Percentiles rank a stretch among this genome's conserved stretches.
These are phyloP conservation scores for Erebia palarica DNA, from an alignment of 2,888 invertebrate genomes.

Conservation along the genomic window DNA sequence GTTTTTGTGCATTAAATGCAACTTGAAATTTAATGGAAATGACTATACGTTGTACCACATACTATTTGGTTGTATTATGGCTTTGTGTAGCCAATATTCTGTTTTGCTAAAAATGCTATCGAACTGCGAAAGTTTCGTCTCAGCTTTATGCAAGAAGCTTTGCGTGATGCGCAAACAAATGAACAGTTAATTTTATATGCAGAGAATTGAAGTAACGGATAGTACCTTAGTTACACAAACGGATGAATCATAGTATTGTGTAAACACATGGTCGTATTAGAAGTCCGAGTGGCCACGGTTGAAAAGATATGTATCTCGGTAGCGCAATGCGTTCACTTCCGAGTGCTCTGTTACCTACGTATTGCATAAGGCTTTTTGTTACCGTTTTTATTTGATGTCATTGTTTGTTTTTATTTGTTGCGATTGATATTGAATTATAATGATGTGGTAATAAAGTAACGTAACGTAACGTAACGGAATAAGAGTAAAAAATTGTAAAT, in stretches of 20 bases:
- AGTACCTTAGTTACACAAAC: not conserved
- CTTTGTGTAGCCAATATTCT: no score
- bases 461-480: constrained; percentile 4
- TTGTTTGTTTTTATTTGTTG: constrained; percentile 26
- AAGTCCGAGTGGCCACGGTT: constrained; percentile 41
- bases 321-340: constrained; percentile 66
- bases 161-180: no score
- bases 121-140: no score
- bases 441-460: constrained; percentile 8
- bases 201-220: not conserved
- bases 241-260: constrained; percentile 26
- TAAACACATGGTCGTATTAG: constrained; percentile 52
- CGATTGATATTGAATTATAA: constrained; percentile 23
- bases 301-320: constrained; percentile 54
- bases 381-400: constrained; percentile 36
- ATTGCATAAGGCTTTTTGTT: constrained; percentile 34
- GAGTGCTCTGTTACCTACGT: constrained; percentile 58
- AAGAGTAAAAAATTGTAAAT: constrained; percentile 4
- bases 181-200: no score
- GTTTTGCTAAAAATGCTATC: no score
- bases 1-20: no score
- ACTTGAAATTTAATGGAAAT: no score
- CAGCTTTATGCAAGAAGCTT: no score
- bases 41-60: no score
- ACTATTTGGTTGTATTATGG: no score